A percentile compares a stretch with the other conserved stretches of the same genome.
Conservation (phyloP, 2,113 vertebrate genomes). For the Gymnocephalus cernua region DNA sequence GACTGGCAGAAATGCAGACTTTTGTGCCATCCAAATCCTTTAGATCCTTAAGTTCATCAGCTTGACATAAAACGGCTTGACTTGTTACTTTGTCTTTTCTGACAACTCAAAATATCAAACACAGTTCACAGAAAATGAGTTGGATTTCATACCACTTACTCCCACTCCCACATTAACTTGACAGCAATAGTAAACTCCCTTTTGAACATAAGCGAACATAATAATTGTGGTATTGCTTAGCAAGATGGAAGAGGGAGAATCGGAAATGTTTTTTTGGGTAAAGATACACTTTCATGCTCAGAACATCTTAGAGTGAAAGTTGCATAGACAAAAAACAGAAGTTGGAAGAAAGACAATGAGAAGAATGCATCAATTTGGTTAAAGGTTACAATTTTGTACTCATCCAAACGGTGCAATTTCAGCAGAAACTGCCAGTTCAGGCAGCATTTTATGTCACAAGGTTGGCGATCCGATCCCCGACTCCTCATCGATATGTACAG, state of each 20-base stretch:
- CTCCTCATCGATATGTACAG: too few relatives aligned
- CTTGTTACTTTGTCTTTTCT: not conserved
- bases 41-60: not conserved
- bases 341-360: not conserved
- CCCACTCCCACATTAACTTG: not conserved
- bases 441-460: too few relatives aligned
- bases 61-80: not conserved
- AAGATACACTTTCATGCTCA: not conserved
- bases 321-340: too few relatives aligned
- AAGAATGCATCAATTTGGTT: not conserved
- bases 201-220: not conserved
- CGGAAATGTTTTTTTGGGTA: not conserved
- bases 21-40: not conserved
- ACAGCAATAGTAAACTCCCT: not conserved
- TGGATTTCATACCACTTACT: not conserved
- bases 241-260: not conserved
- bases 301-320: too few relatives aligned
- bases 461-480: too few relatives aligned
- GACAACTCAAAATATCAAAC: not conserved
- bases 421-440: too few relatives aligned
- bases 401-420: too few relatives aligned
- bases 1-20: constrained; percentile 24
- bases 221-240: not conserved
- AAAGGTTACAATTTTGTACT: too few relatives aligned
- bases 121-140: not conserved